These are phyloP conservation scores for Anthrax anthrax DNA, from an alignment of 2,888 invertebrate genomes.

Conservation along the genomic window DNA sequence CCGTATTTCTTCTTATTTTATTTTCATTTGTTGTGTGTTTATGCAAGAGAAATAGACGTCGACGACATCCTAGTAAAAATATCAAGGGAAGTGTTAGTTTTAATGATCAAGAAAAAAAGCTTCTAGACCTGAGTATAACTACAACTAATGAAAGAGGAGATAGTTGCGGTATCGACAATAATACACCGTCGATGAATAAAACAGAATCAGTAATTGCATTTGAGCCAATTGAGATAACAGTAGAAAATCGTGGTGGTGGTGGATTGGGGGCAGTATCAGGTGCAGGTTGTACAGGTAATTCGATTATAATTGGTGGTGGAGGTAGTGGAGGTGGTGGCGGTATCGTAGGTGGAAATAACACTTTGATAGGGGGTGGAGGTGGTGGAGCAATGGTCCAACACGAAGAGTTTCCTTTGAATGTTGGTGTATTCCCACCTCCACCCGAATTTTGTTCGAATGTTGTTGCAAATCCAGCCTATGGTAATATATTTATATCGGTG, in stretches of 20 bases:
- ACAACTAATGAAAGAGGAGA: constrained; percentile 47
- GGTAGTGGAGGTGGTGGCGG: not conserved
- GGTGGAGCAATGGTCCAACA: constrained; percentile 4
- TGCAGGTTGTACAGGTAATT: constrained; percentile 1
- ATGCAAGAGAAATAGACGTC: constrained; percentile 36
- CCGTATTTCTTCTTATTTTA: constrained; percentile 44
- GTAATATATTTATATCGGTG: constrained; percentile 73
- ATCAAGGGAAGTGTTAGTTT: constrained; percentile 68
- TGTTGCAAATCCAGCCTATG: constrained; percentile 31
- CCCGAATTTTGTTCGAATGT: constrained; percentile 42
- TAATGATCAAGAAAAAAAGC: constrained; percentile 76
- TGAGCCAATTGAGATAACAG: constrained; percentile 46
- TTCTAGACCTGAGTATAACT: constrained; percentile 65
- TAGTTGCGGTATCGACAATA: constrained; percentile 48
- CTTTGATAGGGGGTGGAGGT: constrained; percentile 1
- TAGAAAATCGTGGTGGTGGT: constrained; percentile 35
- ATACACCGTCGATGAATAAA: constrained; percentile 40
- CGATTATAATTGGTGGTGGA: constrained; percentile 10
- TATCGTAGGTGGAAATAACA: constrained; percentile 1
- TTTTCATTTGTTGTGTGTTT: constrained; percentile 47
- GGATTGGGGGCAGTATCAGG: constrained; percentile 18
- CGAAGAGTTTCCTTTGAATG: constrained; percentile 36
- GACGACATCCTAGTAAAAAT: constrained; percentile 46
- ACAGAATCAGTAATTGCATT: constrained; percentile 40
- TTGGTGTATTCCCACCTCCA: constrained; percentile 39